phyloP scores from a whole-genome alignment of 1,140 invertebrate species.

The Drosophila hydei region DNA sequence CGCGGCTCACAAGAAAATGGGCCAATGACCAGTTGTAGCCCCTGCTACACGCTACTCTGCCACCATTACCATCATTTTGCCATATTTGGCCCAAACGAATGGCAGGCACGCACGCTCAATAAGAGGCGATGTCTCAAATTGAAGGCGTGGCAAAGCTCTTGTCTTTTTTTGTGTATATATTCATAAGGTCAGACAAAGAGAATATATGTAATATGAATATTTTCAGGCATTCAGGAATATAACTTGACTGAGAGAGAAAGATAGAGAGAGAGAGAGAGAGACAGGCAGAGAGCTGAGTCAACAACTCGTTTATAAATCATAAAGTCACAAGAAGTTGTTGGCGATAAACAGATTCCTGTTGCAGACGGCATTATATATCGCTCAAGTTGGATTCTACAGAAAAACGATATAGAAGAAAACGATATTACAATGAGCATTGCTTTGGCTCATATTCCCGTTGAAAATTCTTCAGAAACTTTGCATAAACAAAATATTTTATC shows the following conservation, averaged over 20 bases:
- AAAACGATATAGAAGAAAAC: no score
- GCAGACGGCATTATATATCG: no score
- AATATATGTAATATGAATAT: slow-evolving; percentile 1
- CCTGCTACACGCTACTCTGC: background rate
- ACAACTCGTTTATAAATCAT: no score
- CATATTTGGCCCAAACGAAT: slow-evolving; percentile 46
- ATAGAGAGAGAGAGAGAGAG: background rate
- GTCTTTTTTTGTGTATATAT: background rate
- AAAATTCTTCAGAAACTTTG: no score
- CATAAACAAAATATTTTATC: no score
- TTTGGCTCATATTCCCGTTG: no score
- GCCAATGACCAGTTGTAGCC: slow-evolving; percentile 42
- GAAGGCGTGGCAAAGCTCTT: slow-evolving; percentile 1
- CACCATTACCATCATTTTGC: background rate
- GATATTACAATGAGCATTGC: no score
- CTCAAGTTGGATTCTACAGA: no score
- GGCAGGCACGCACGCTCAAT: slow-evolving; percentile 48
- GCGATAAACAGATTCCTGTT: no score
- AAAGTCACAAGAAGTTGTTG: no score
- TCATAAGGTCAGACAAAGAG: background rate
- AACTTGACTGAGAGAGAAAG: background rate
- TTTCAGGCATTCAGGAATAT: background rate
- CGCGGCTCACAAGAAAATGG: slow-evolving; percentile 34
- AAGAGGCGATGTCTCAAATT: background rate
- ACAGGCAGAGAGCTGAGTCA: background rate